Conservation (phyloP, 1,140 invertebrate species). For the Parasteatoda tepidariorum region DNA sequence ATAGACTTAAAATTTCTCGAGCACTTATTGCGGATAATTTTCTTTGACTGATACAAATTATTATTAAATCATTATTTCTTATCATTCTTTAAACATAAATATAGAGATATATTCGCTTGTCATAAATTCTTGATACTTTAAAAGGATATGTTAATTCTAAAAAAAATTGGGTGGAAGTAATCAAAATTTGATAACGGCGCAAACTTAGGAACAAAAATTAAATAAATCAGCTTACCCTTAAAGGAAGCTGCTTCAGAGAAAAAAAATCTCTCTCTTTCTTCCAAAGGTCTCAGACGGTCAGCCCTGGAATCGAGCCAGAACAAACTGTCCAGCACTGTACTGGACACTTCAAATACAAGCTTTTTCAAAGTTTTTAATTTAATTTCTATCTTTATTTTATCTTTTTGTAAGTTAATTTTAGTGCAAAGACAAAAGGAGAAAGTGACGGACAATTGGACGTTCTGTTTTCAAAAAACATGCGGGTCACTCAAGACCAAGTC, state of each 20-base stretch:
- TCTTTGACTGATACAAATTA: too few species aligned
- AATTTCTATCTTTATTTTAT: not conserved
- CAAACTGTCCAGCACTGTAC: not conserved
- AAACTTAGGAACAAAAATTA: not conserved
- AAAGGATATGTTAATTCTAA: too few species aligned
- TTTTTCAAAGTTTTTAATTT: not conserved
- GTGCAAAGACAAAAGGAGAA: not conserved
- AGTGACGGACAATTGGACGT: not conserved
- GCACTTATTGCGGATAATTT: too few species aligned
- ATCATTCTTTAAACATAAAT: too few species aligned
- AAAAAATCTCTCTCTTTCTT: not conserved
- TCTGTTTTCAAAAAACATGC: not conserved
- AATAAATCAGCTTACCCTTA: slow-evolving; percentile 39
- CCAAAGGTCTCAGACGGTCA: not conserved
- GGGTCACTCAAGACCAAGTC: not conserved
- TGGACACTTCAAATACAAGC: not conserved
- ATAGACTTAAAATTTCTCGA: too few species aligned
- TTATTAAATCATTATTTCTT: too few species aligned
- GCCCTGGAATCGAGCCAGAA: not conserved
- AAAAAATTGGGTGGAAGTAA: too few species aligned
- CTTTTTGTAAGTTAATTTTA: not conserved
- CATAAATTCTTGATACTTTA: too few species aligned
- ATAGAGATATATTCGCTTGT: too few species aligned
- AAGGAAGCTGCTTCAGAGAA: slow-evolving; percentile 23
- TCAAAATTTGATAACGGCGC: too few species aligned